These are phyloP conservation scores for Drosophila peninsularis DNA, from an alignment of 2,888 invertebrate species.

Conservation along the genomic window DNA sequence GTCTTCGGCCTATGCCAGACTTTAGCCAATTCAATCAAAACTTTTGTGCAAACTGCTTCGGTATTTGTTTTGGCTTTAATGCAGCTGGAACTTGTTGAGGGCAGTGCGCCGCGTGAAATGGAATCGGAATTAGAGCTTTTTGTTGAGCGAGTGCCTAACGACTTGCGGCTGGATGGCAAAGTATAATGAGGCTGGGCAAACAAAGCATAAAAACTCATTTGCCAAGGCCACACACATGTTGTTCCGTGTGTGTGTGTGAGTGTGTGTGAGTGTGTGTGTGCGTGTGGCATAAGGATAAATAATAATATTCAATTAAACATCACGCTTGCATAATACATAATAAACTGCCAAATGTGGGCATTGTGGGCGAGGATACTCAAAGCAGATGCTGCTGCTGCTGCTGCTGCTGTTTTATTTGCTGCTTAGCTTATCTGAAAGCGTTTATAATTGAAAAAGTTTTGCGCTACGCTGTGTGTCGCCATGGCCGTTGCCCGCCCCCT, in stretches of 20 bases:
- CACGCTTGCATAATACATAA: conserved; percentile 44
- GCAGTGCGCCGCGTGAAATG: conserved; percentile 1
- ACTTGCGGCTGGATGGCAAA: neutral
- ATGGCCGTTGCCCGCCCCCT: conserved; percentile 8
- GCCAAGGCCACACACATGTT: conserved; percentile 7
- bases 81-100: neutral
- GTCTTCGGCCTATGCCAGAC: too few species aligned
- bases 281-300: conserved; percentile 35
- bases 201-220: conserved; percentile 31
- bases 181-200: conserved; percentile 3
- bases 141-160: neutral
- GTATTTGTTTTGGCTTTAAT: neutral
- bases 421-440: conserved; percentile 56
- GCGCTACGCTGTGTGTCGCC: conserved; percentile 49
- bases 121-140: conserved; percentile 1
- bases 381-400: conserved; percentile 10
- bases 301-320: conserved; percentile 65
- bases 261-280: conserved; percentile 5
- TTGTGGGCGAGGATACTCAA: conserved; percentile 19
- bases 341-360: conserved; percentile 42
- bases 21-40: neutral
- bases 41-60: neutral
- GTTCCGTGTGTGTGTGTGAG: conserved; percentile 1
- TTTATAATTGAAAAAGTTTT: conserved; percentile 75
- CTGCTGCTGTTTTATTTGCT: conserved; percentile 28